Evolutionary conservation across 2,113 vertebrate species (phyloP).

Genomic region (Ceratotherium simum): DNA sequence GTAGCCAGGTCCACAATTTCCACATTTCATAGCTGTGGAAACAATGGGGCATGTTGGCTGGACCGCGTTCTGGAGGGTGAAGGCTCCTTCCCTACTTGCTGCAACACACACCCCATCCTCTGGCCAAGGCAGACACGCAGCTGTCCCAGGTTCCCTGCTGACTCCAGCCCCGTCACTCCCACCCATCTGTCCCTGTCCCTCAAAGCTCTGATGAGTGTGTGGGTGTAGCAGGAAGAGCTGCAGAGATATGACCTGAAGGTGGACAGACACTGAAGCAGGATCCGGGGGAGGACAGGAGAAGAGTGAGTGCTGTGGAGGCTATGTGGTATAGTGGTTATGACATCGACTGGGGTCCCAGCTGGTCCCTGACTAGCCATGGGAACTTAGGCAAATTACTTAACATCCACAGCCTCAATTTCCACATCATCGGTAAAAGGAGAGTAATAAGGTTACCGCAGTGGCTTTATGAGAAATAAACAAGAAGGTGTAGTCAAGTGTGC

Average conservation of each 20-base stretch:
- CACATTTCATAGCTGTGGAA: conserved; percentile 87
- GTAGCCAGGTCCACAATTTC: conserved; percentile 93
- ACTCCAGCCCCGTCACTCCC: background rate
- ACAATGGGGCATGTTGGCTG: background rate
- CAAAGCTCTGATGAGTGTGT: background rate
- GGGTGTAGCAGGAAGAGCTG: background rate
- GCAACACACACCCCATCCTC: fast-evolving
- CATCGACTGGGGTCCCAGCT: background rate
- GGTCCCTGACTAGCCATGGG: background rate
- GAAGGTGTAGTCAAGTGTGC: fast-evolving
- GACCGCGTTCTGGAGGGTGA: too few relatives aligned
- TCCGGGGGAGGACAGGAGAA: background rate
- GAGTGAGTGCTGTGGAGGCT: too few relatives aligned
- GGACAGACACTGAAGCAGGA: background rate
- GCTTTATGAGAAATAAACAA: background rate
- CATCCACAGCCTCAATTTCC: background rate
- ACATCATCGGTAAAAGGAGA: background rate
- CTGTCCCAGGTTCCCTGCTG: background rate
- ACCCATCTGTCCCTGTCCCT: background rate
- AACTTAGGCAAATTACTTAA: background rate
- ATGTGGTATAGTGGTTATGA: background rate
- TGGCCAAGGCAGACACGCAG: background rate
- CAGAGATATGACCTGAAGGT: background rate
- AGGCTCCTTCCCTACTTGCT: background rate
- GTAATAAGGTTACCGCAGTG: background rate